Evolutionary conservation across 2,797 vertebrate genomes (phyloP), one percentile per base, ranked within the genome.

Genomic region (Brachymystax lenok): DNA sequence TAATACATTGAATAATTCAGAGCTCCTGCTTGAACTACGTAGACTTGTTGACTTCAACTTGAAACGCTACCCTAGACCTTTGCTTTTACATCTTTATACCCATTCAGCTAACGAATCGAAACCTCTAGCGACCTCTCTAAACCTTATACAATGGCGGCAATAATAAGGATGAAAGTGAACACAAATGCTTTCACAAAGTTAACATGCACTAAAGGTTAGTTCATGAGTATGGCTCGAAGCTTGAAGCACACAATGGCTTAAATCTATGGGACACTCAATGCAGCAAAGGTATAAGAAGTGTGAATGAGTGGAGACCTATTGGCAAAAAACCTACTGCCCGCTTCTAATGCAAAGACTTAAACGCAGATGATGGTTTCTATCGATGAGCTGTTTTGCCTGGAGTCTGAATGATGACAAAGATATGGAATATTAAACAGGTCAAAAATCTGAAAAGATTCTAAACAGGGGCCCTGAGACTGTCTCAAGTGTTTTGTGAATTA

Each of bases 291-390:
- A 46, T 13, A 46, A 46, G 40, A 13, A 12, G 40, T 46, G 10
- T 46, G 40, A 46, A 46, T 13, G 64, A 24, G 64, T 14, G 27
- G 14, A 68, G 5, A 68, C 5, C 28, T 24, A 24, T 1, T 24
- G 24, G 24, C 24, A 24, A 68, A 68, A 35, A 17, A 6, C 28
- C 28, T n/a, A 33, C 40, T 46, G 10, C 1, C 66, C 5, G 13
- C 16, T 33, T 68, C 30, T 33, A 68, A 35, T 78, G 66, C 66
- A 74, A 63, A 80, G 1, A 35, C 71, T 67, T 59, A 7, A 40
- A 64, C 1, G 67, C 19, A 74, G 3, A 72, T 27, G 14, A 28
- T 13, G 3, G 12, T 16, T 28, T 67, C 28, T 67, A 67, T 68
- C 6, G 30, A 30, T 35, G 16, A 8, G 27, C 28, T 30, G 14